Evolutionary conservation across 2,797 vertebrate species (phyloP), one percentile per base, ranked within the genome.

Genomic region (Carapus acus): DNA sequence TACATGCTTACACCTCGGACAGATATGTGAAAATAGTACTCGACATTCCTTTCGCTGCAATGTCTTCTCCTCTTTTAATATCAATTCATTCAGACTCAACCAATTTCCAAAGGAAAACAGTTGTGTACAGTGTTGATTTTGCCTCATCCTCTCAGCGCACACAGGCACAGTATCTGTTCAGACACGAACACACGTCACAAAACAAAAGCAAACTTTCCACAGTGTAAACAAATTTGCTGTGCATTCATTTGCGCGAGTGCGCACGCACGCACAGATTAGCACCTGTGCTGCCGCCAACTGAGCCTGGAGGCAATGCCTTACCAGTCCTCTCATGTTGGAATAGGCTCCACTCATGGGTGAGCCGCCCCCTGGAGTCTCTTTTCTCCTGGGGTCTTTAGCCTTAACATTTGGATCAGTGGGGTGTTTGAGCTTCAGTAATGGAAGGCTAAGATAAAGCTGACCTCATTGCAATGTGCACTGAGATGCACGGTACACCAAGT

Each of bases 251-350:
- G 24, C 39, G 18, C 21, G 16, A 49, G 4, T 20, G 27, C 6
- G 21, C 3, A 15, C 34, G 46, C 17, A 18, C 43, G 8, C 2
- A 4, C 58, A 39, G 37, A 31, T 18, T 17, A 33, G 47, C 71
- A 74, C 74, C 72, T 71, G 58, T 60, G 59, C 58, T 58, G 71
- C 75, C 74, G 72, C 83, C 78, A 68, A 67, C 81, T 81, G 85
- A 54, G 79, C 57, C 82, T 87, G 76, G 85, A 87, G 77, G 65
- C 67, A 63, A 48, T 2, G 70, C 63, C 76, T 69, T 42, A 62
- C 74, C 64, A 76, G 72, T 73, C 82, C 56, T 58, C 51, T 82
- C 63, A 74, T 78, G 78, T 81, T 75, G 69, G 58, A 79, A 80
- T 76, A 58, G 72, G 59, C 55, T 71, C 67, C 62, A 54, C 82